Percentiles rank a stretch among this genome's conserved stretches.
Conservation (phyloP, 2,113 vertebrate genomes). For the Synchiropus splendidus region DNA sequence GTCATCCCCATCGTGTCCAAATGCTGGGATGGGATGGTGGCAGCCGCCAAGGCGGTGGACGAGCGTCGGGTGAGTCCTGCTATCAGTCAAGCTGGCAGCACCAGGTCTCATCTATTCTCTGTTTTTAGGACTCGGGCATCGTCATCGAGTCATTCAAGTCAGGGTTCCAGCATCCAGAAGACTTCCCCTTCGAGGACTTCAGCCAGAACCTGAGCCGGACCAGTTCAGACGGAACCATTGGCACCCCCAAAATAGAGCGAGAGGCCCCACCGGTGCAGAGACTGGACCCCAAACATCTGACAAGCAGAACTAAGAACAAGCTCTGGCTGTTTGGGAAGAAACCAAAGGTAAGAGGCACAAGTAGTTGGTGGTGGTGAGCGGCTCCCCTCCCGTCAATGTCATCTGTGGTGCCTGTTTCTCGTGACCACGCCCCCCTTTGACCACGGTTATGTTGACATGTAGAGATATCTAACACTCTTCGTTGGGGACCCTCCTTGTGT, state of each 20-base stretch:
- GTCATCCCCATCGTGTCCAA: slow-evolving; percentile 95
- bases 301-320: slow-evolving; percentile 89
- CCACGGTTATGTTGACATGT: no score
- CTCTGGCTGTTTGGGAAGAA: slow-evolving; percentile 99
- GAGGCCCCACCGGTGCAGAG: slow-evolving; percentile 63
- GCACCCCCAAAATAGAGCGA: slow-evolving; percentile 78
- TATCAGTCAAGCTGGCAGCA: background rate
- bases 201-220: slow-evolving; percentile 94
- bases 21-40: slow-evolving; percentile 95
- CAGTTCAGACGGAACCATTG: slow-evolving; percentile 90
- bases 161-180: slow-evolving; percentile 88
- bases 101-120: background rate
- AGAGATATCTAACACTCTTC: no score
- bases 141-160: slow-evolving; percentile 98
- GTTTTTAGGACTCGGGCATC: slow-evolving; percentile 78
- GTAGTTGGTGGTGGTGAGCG: no score
- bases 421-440: no score
- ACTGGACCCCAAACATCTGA: slow-evolving; percentile 79
- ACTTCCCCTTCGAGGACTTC: slow-evolving; percentile 96
- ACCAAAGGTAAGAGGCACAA: slow-evolving; percentile 77
- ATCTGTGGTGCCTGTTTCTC: no score
- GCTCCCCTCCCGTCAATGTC: no score
- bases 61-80: slow-evolving; percentile 73
- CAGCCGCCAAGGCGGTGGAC: slow-evolving; percentile 92
- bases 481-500: no score